A percentile compares a stretch with the other conserved stretches of the same genome.
These are phyloP conservation scores for Scytalopus superciliaris DNA, from an alignment of 2,113 vertebrate genomes.

Conservation along the genomic window DNA sequence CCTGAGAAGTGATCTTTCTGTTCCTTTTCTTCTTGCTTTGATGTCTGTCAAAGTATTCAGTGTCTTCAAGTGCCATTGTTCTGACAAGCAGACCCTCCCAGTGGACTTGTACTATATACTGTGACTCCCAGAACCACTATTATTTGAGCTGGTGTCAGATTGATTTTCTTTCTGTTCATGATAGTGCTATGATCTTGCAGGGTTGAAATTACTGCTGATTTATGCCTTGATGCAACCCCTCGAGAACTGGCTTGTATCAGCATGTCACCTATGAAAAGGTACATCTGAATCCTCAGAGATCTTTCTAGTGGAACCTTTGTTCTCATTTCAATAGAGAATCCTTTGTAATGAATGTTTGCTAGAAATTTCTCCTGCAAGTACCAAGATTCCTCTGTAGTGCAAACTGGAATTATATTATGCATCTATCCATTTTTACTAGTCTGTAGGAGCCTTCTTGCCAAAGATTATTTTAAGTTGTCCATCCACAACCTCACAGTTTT, in stretches of 20 bases:
- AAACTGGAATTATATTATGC: not conserved
- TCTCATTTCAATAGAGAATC: constrained; percentile 18
- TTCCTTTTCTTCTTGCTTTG: constrained; percentile 53
- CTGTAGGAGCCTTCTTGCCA: not conserved
- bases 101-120: constrained; percentile 10
- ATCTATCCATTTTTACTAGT: not conserved
- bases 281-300: constrained; percentile 48
- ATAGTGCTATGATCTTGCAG: constrained; percentile 47
- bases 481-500: not conserved
- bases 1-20: constrained; percentile 39
- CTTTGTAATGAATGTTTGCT: constrained; percentile 36
- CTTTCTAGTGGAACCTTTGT: constrained; percentile 28
- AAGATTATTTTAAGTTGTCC: not conserved
- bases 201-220: constrained; percentile 46
- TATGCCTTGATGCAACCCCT: constrained; percentile 34
- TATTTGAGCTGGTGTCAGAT: constrained; percentile 64
- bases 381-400: not conserved
- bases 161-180: constrained; percentile 51
- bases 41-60: constrained; percentile 53
- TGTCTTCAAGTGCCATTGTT: constrained; percentile 58
- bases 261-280: constrained; percentile 51
- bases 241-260: constrained; percentile 37
- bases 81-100: constrained; percentile 46
- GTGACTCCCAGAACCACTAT: constrained; percentile 33
- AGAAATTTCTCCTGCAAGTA: constrained; percentile 50